Evolutionary conservation across 2,113 vertebrate genomes (phyloP).

Genomic region (Marmota monax): DNA sequence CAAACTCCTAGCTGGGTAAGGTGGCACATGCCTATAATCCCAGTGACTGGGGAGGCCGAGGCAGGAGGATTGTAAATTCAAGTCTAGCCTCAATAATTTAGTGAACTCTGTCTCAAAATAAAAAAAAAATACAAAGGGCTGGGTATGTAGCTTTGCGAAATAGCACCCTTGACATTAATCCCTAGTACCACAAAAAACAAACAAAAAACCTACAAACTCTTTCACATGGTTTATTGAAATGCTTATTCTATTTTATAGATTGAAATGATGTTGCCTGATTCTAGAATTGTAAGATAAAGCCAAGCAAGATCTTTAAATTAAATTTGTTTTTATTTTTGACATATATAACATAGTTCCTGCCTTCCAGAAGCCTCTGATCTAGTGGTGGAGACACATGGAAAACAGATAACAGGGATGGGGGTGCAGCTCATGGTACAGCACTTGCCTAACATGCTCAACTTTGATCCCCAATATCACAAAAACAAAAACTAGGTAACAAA

Average conservation of each 20-base stretch:
- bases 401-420: background rate
- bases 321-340: background rate
- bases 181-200: too few relatives aligned
- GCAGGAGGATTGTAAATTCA: too few relatives aligned
- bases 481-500: background rate
- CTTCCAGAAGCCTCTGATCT: conserved; percentile 4
- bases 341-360: background rate
- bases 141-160: too few relatives aligned
- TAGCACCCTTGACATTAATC: too few relatives aligned
- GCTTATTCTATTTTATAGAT: background rate
- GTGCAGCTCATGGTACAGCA: too few relatives aligned
- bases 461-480: background rate
- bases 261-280: background rate
- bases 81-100: too few relatives aligned
- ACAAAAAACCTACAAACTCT: background rate
- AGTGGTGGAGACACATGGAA: background rate
- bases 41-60: too few relatives aligned
- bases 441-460: too few relatives aligned
- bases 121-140: too few relatives aligned
- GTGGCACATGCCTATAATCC: too few relatives aligned
- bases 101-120: too few relatives aligned
- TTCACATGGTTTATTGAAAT: background rate
- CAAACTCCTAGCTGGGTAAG: background rate
- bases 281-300: background rate
- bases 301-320: background rate